Conservation (phyloP, 2,113 vertebrate genomes). For the Anguilla japonica region DNA sequence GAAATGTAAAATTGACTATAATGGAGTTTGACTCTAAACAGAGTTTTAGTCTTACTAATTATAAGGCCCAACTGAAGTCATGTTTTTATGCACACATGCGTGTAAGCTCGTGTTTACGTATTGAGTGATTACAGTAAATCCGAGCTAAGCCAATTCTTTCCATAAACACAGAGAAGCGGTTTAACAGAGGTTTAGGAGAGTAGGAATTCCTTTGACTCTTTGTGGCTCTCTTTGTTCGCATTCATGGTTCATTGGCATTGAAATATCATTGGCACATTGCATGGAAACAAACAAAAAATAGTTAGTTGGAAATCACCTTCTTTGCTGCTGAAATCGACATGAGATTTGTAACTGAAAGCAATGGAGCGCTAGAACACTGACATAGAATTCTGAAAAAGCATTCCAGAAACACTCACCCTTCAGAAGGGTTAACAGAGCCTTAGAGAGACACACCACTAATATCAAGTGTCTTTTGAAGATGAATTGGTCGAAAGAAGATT, state of each 20-base stretch:
- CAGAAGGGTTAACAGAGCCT: neutral
- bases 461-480: neutral
- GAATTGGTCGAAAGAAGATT: neutral
- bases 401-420: no score
- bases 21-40: no score
- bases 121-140: neutral
- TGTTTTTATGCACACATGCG: neutral
- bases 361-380: no score
- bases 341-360: no score
- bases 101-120: neutral
- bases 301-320: no score
- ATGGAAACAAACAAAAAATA: neutral
- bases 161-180: neutral
- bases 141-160: neutral
- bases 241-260: neutral
- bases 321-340: no score
- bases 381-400: no score
- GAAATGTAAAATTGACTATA: no score
- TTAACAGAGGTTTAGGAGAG: neutral
- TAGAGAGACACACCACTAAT: neutral
- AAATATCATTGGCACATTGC: neutral
- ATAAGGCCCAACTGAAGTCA: neutral
- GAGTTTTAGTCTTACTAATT: neutral
- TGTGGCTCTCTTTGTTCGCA: neutral
- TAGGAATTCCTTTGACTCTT: neutral